phyloP scores from a whole-genome alignment of 2,888 invertebrate genomes.

The Gandaritis pyraliata region DNA sequence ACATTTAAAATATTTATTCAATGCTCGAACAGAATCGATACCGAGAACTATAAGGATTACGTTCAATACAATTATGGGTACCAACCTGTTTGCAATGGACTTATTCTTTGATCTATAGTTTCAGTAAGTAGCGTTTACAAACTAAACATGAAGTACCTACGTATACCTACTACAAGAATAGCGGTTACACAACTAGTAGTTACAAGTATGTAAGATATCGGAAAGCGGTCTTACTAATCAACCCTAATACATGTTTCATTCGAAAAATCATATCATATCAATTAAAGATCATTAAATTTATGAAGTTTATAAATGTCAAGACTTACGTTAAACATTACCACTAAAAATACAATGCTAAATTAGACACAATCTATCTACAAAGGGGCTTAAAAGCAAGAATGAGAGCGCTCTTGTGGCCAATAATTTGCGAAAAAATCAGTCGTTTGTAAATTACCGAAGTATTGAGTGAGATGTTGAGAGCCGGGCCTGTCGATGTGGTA shows the following conservation, averaged over 20 bases:
- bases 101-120: too few species aligned
- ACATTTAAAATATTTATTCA: too few species aligned
- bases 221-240: conserved; percentile 22
- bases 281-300: too few species aligned
- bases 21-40: too few species aligned
- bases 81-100: too few species aligned
- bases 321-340: conserved; percentile 19
- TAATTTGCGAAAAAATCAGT: conserved; percentile 24
- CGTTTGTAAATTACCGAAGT: conserved; percentile 20
- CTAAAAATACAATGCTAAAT: conserved; percentile 30
- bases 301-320: conserved; percentile 23
- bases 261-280: conserved; percentile 21
- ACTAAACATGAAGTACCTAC: not conserved
- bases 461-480: conserved; percentile 2
- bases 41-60: too few species aligned
- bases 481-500: not conserved
- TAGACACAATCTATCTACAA: conserved; percentile 23
- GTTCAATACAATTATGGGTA: too few species aligned
- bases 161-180: not conserved
- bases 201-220: not conserved
- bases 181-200: conserved; percentile 9
- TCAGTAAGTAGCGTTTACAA: not conserved
- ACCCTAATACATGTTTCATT: conserved; percentile 24
- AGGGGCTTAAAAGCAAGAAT: conserved; percentile 10
- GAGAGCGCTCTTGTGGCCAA: conserved; percentile 16